Percentiles rank a stretch among this genome's conserved stretches.
phyloP scores from a whole-genome alignment of 2,113 vertebrate genomes.

The Tauraco erythrolophus region DNA sequence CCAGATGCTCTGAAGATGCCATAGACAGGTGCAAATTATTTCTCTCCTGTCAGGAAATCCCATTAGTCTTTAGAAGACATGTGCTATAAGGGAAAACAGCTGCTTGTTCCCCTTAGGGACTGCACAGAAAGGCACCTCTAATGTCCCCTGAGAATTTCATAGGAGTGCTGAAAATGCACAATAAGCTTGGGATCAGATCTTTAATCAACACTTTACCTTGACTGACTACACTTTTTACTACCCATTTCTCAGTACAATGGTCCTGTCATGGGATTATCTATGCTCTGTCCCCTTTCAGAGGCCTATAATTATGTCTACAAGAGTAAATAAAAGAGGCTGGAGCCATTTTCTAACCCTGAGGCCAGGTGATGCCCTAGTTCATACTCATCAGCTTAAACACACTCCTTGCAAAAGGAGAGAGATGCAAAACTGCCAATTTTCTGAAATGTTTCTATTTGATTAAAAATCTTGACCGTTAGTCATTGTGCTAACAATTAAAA shows the following conservation, averaged over 20 bases:
- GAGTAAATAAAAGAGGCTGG: not conserved
- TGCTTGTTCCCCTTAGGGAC: not conserved
- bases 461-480: not conserved
- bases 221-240: not conserved
- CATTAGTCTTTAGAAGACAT: not conserved
- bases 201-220: slow-evolving; percentile 18
- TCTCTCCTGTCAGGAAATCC: slow-evolving; percentile 37
- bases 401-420: not conserved
- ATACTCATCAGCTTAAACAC: not conserved
- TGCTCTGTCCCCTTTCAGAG: not conserved
- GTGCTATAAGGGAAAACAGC: slow-evolving; percentile 19
- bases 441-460: not conserved
- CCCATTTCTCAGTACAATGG: not conserved
- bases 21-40: slow-evolving; percentile 48
- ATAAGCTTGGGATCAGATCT: slow-evolving; percentile 5
- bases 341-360: not conserved
- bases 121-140: slow-evolving; percentile 14
- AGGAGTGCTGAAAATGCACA: slow-evolving; percentile 8
- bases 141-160: not conserved
- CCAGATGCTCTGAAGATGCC: slow-evolving; percentile 51
- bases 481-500: not conserved
- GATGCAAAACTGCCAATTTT: not conserved
- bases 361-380: not conserved
- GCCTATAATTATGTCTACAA: not conserved
- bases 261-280: not conserved